Conservation (phyloP, 2,113 vertebrate species). For the Pygoscelis antarcticus region DNA sequence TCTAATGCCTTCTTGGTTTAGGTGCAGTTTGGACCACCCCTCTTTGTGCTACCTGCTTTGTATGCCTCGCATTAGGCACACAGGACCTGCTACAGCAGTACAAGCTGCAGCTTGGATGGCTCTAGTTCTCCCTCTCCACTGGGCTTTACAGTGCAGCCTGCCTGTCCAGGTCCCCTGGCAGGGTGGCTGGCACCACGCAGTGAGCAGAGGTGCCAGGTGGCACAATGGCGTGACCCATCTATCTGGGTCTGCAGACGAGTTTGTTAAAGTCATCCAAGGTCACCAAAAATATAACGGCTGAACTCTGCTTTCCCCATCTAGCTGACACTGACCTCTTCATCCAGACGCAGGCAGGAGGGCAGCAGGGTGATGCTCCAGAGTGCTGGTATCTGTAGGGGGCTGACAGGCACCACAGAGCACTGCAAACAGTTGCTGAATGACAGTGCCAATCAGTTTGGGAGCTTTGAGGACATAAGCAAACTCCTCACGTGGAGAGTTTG, state of each 20-base stretch:
- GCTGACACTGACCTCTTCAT: neutral
- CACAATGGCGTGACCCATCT: neutral
- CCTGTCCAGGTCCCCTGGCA: neutral
- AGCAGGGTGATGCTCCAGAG: neutral
- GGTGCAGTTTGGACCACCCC: neutral
- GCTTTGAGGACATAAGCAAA: neutral
- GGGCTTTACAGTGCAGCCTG: neutral
- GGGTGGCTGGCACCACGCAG: neutral
- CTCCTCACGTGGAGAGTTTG: accelerated
- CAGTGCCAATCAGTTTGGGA: accelerated
- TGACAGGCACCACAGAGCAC: neutral
- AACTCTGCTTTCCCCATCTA: neutral
- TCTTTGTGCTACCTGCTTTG: neutral
- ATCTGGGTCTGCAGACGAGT: neutral
- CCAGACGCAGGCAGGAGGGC: neutral
- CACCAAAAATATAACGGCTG: neutral
- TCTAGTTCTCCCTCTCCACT: neutral
- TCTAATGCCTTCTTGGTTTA: neutral
- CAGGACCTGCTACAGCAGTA: neutral
- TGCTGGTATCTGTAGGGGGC: neutral
- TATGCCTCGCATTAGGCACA: neutral
- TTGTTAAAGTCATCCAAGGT: neutral
- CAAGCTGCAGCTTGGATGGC: neutral
- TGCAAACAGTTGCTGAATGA: neutral
- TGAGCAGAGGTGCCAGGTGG: neutral